phyloP scores from a whole-genome alignment of 2,888 invertebrate genomes.

The Apamea crenata region DNA sequence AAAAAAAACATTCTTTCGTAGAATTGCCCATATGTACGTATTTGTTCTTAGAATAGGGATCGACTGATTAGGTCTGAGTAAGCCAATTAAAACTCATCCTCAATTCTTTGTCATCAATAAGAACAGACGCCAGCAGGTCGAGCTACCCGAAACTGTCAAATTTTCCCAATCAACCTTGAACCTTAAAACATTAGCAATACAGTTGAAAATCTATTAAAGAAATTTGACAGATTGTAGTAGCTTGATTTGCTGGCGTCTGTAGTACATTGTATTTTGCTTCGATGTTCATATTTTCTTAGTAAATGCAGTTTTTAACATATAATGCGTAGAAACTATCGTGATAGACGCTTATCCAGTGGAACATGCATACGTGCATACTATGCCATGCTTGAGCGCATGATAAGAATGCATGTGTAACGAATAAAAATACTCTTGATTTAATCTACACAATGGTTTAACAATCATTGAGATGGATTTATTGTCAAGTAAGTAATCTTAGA shows the following conservation, averaged over 20 bases:
- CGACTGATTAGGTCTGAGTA: neutral
- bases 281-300: neutral
- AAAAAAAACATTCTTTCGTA: neutral
- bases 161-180: too few species aligned
- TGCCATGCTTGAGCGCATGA: constrained; percentile 38
- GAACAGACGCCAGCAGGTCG: too few species aligned
- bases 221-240: too few species aligned
- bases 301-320: constrained; percentile 2
- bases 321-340: constrained; percentile 27
- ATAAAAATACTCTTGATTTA: constrained; percentile 38
- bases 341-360: constrained; percentile 16
- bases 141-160: too few species aligned
- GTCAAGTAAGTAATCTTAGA: neutral
- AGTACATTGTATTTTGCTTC: neutral
- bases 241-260: too few species aligned
- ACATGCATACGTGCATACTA: constrained; percentile 42
- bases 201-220: too few species aligned
- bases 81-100: neutral
- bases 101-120: neutral
- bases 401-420: constrained; percentile 41
- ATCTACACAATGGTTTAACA: constrained; percentile 14
- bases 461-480: neutral
- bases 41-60: neutral
- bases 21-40: neutral
- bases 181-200: too few species aligned